Base-by-base conservation (phyloP, 2,113 vertebrate genomes). In the Mormoops blainvillei region DNA sequence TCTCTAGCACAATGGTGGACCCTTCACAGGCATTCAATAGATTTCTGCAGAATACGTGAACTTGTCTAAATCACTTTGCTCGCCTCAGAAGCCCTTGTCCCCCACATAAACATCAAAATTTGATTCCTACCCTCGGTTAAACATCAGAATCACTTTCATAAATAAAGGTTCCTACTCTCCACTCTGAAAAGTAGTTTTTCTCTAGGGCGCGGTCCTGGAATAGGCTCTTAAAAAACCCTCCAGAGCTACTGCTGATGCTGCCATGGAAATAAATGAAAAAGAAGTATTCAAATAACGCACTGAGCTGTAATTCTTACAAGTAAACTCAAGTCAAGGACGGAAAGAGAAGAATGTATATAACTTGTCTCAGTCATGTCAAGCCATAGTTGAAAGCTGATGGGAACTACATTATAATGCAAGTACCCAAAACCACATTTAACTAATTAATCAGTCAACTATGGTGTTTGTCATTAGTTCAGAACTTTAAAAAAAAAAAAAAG, bases 391-490 rank as follows among this genome's bases (percentile, higher is more conserved):
- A 83, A 94, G 31, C 43, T 14, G 24, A 68, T 73, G 28, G 33
- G 36, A 90, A 80, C 33, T 81, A 2, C 16, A 76, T 33, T 67
- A 83, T 50, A 78, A n/a, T 45, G 18, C 41, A 43, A 87, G 33
- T 50, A 89, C 78, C 13, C 24, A 43, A 95, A 96, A 74, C 31
- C 4, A 78, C 12, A 84, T 68, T 93, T 88, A 71, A 91, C 50
- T 87, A 88, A 65, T 63, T 61, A 3, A 36, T 38, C 19, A 80
- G 63, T n/a, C 33, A 78, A 83, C 1, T 77, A 58, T 28, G 0
- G 15, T 41, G 7, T 67, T 45, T 87, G 24, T 48, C 38, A 0
- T 28, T 83, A 45, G 71, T 61, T 70, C 20, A 19, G 43, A 91
- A 61, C 4, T 85, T 65, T 50, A 12, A 45, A 33, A 38, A 73